Evolutionary conservation across 30 jellyfish, hydroid and myxozoan species (phyloP), one percentile per base, ranked within the genome.

Genomic region (Turritopsis dohrnii): DNA sequence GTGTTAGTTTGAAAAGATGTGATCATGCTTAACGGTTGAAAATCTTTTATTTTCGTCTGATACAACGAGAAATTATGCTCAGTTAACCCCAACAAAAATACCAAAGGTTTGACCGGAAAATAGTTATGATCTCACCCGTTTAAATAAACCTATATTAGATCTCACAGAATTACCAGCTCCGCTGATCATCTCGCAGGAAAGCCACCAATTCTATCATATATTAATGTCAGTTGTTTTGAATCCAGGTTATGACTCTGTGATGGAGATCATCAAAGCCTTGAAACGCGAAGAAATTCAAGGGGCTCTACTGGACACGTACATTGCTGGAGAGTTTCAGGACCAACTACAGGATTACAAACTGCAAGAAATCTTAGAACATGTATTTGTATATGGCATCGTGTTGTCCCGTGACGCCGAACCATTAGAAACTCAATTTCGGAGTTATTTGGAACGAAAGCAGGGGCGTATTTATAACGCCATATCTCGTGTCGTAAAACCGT

Each of bases 241-340:
- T n/a, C n/a, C 60, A 94, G 99, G 95, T 22, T 94, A 86, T 71
- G 30, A 77, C 54, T 84, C 96, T 21, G 97, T 94, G 30, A 82
- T 92, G 18, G 96, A 89, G n/a, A 89, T 94, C 74, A 89, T 94
- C 24, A 71, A 86, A 21, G 94, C 88, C 16, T 53, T 94, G 27
- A 79, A 73, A 9, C 80, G 76, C 28, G 96, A 76, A 7, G 90
- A 84, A 29, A 88, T 89, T 27, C 95, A 94, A 74, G 99, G 99
- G 74, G 87, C 96, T 0, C 87, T 94, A 52, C 88, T 94, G 29
- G 99, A 94, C 84, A 85, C 99, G n/a, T 94, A 88, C 88, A 84
- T 94, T 16, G 99, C 99, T 7, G 97, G 99, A 41, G 99, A 94
- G 72, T 94, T 75, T 54, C 99, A 94, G 71, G 90, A 86, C 25